A percentile compares a stretch with the other conserved stretches of the same genome.
Evolutionary conservation across 2,113 vertebrate species (phyloP).

Genomic region (Centropus unirufus): DNA sequence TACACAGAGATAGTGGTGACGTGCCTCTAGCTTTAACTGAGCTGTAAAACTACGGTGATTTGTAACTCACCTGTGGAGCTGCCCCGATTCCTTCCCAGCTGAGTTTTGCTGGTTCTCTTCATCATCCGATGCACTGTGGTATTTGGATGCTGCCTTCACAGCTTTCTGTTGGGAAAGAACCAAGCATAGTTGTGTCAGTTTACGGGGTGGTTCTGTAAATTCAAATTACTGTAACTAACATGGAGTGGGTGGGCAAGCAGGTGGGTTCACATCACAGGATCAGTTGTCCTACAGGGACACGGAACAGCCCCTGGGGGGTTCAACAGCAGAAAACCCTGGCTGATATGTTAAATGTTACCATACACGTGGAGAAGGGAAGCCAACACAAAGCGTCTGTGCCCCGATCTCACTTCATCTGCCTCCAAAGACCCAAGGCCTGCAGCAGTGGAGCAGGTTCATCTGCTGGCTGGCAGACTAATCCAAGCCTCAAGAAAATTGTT

Average conservation of each 20-base stretch:
- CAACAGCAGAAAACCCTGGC: not conserved
- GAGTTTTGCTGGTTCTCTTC: conserved; percentile 83
- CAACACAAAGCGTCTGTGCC: not conserved
- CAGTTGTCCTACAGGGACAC: not conserved
- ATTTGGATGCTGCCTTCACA: conserved; percentile 85
- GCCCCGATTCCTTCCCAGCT: conserved; percentile 81
- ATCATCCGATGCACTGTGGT: conserved; percentile 84
- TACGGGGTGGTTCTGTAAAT: not conserved
- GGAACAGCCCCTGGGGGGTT: not conserved
- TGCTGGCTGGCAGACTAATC: not conserved
- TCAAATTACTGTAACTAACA: accelerated
- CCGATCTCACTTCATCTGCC: no score
- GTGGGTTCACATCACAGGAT: not conserved
- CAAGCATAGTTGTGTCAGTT: not conserved
- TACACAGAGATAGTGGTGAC: not conserved
- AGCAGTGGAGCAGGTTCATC: not conserved
- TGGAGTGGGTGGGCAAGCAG: not conserved
- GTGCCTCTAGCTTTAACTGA: not conserved
- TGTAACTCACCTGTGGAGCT: conserved; percentile 84
- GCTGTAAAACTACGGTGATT: not conserved
- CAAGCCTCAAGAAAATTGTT: not conserved
- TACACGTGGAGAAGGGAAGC: accelerated
- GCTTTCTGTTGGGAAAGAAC: conserved; percentile 80
- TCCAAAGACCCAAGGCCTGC: not conserved
- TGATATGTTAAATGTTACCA: not conserved